Evolutionary conservation across 1,140 invertebrate species (phyloP).

Genomic region (Sycophaga agraensis): DNA sequence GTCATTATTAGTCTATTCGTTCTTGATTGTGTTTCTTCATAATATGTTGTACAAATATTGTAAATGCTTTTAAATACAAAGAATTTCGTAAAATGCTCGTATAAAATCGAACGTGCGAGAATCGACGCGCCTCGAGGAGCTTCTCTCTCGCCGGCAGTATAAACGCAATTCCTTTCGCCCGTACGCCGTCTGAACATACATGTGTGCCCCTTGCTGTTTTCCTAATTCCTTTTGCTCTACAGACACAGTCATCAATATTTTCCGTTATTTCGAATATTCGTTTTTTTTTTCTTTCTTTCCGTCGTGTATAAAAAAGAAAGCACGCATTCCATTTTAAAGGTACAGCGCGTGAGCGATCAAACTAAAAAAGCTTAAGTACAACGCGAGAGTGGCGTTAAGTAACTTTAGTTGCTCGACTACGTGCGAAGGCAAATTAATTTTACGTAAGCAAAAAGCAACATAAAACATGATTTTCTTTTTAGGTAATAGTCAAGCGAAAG

Average conservation of each 20-base stretch:
- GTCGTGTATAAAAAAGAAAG: slow-evolving; percentile 2
- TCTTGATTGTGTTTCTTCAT: slow-evolving; percentile 6
- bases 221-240: background rate
- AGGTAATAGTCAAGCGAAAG: slow-evolving; percentile 10
- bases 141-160: slow-evolving; percentile 14
- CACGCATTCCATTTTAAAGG: slow-evolving; percentile 26
- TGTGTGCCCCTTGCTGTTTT: background rate
- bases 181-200: background rate
- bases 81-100: slow-evolving; percentile 38
- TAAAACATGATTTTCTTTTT: slow-evolving; percentile 11
- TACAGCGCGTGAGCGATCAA: slow-evolving; percentile 17
- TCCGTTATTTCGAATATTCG: background rate
- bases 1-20: slow-evolving; percentile 30
- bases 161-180: background rate
- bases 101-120: slow-evolving; percentile 29
- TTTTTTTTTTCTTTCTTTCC: background rate
- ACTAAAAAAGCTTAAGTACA: slow-evolving; percentile 34
- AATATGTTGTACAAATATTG: slow-evolving; percentile 29
- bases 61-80: slow-evolving; percentile 40
- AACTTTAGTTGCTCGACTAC: slow-evolving; percentile 34
- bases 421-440: slow-evolving; percentile 16
- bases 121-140: slow-evolving; percentile 20
- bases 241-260: slow-evolving; percentile 1
- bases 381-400: slow-evolving; percentile 37
- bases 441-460: slow-evolving; percentile 9